A percentile compares a stretch with the other conserved stretches of the same genome.
These are phyloP conservation scores for Morone saxatilis DNA, from an alignment of 2,113 vertebrate genomes.

Conservation along the genomic window DNA sequence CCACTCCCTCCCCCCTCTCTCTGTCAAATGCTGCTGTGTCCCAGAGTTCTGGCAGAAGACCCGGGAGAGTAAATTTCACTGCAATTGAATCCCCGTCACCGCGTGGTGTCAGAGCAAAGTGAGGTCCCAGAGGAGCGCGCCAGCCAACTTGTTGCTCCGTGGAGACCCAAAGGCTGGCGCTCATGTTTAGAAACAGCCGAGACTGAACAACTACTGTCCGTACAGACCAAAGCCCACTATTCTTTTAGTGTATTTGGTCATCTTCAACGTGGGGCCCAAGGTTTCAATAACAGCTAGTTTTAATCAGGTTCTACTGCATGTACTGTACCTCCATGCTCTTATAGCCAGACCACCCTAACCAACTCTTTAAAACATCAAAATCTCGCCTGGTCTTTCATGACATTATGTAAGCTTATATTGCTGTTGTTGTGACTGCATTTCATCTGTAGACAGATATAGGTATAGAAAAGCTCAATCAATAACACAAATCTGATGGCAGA, in stretches of 20 bases:
- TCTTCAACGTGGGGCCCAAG: neutral
- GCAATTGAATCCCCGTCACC: conserved; percentile 2
- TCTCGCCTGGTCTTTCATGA: neutral
- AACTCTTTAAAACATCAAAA: neutral
- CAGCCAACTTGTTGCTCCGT: conserved; percentile 53
- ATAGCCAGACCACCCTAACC: neutral
- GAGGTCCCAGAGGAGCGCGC: conserved; percentile 4
- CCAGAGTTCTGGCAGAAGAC: conserved; percentile 12
- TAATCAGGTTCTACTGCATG: neutral
- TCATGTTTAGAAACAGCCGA: neutral
- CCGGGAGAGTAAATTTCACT: conserved; percentile 13
- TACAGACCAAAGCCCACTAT: neutral
- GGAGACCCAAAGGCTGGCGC: neutral
- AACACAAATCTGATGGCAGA: neutral
- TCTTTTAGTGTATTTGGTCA: neutral
- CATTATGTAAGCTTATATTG: neutral
- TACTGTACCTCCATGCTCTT: neutral
- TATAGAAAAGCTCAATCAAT: neutral
- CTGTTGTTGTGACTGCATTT: neutral
- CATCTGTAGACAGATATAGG: neutral
- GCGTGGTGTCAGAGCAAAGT: conserved; percentile 29
- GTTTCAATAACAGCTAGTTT: neutral
- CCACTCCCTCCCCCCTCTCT: neutral
- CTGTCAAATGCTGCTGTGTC: neutral
- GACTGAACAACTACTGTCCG: neutral